A percentile compares a stretch with the other conserved stretches of the same genome.
Evolutionary conservation across 1,140 invertebrate species (phyloP).

Genomic region (Drosophila mojavensis): DNA sequence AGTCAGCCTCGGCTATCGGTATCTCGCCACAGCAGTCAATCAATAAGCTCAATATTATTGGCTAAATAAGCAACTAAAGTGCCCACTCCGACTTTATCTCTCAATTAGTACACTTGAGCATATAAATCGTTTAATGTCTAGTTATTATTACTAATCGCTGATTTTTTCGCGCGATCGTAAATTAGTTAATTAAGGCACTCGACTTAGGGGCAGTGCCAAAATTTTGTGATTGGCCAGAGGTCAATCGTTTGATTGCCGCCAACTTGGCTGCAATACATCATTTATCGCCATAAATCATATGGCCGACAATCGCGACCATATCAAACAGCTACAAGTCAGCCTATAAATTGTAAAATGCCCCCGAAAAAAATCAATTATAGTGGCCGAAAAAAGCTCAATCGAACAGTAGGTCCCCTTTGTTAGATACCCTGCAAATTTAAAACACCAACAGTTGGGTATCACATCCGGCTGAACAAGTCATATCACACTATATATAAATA

Average conservation of each 20-base stretch:
- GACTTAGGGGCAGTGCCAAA: neutral
- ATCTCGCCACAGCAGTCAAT: conserved; percentile 49
- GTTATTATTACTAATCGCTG: conserved; percentile 60
- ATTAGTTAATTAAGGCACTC: conserved; percentile 18
- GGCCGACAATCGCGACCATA: conserved; percentile 37
- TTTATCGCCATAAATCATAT: conserved; percentile 62
- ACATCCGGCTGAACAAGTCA: neutral
- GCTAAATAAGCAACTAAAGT: conserved; percentile 16
- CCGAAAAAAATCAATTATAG: conserved; percentile 20
- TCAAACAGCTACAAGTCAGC: conserved; percentile 32
- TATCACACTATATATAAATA: too few relatives aligned
- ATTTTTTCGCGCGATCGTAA: conserved; percentile 62
- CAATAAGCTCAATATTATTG: neutral
- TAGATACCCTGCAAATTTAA: conserved; percentile 4
- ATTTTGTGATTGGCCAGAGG: neutral
- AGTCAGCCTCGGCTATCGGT: conserved; percentile 37
- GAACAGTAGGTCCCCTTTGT: neutral
- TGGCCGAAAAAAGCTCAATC: neutral
- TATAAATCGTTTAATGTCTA: conserved; percentile 56
- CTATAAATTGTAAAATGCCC: conserved; percentile 41
- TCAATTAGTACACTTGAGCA: conserved; percentile 63
- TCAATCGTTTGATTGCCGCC: conserved; percentile 67
- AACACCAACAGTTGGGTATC: too few relatives aligned
- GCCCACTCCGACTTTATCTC: conserved; percentile 49
- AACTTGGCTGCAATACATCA: conserved; percentile 65